Evolutionary conservation across 2,797 vertebrate genomes (phyloP).

Genomic region (Coilia nasus): DNA sequence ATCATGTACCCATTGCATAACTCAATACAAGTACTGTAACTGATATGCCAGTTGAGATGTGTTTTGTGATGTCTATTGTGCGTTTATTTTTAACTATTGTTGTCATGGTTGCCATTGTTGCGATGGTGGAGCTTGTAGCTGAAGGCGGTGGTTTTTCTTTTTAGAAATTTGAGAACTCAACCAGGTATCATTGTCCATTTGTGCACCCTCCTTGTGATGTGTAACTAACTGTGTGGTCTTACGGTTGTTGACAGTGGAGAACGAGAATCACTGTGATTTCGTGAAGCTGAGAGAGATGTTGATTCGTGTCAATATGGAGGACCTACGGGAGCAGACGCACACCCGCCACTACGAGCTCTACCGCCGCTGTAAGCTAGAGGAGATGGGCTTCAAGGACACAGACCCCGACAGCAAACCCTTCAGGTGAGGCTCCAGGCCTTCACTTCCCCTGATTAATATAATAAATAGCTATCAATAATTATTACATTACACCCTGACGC

Average conservation of each 20-base stretch:
- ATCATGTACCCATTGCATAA: too few relatives aligned
- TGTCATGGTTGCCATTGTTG: too few relatives aligned
- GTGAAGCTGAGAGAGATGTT: slow-evolving; percentile 98
- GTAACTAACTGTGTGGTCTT: neutral
- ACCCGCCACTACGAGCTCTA: slow-evolving; percentile 97
- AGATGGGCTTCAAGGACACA: slow-evolving; percentile 99
- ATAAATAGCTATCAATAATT: too few relatives aligned
- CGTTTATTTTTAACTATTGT: too few relatives aligned
- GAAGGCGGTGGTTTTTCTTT: too few relatives aligned
- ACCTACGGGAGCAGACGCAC: slow-evolving; percentile 96
- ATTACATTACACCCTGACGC: too few relatives aligned
- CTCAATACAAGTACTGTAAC: too few relatives aligned
- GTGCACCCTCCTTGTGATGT: too few relatives aligned
- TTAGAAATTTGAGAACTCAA: too few relatives aligned
- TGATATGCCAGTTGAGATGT: neutral
- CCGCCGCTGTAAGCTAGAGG: slow-evolving; percentile 95
- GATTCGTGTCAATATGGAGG: slow-evolving; percentile 98
- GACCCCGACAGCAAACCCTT: slow-evolving; percentile 98
- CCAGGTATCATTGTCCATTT: neutral
- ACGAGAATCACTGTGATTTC: slow-evolving; percentile 97
- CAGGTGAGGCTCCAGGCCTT: slow-evolving; percentile 75
- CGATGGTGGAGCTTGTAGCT: too few relatives aligned
- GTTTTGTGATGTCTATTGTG: too few relatives aligned
- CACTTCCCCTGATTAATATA: too few relatives aligned
- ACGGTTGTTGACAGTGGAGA: slow-evolving; percentile 83